These are phyloP conservation scores for Drosophila aldrichi DNA, from an alignment of 2,888 invertebrate genomes.

Conservation along the genomic window DNA sequence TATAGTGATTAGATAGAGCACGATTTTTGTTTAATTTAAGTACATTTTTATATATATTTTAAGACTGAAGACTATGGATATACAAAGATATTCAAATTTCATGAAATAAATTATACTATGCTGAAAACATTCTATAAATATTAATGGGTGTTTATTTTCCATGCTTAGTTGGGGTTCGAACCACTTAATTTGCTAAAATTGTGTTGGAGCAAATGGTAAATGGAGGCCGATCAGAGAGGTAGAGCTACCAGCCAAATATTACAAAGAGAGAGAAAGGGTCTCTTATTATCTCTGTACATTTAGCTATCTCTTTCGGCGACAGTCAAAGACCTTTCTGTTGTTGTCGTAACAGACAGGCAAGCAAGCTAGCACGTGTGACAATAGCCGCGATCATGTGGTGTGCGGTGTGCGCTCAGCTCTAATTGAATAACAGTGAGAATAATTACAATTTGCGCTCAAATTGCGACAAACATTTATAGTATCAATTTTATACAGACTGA, in stretches of 20 bases:
- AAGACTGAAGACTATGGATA: slow-evolving; percentile 47
- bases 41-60: slow-evolving; percentile 38
- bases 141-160: slow-evolving; percentile 32
- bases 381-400: slow-evolving; percentile 57
- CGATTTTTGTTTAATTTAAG: slow-evolving; percentile 38
- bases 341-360: slow-evolving; percentile 3
- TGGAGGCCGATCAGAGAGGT: slow-evolving; percentile 7
- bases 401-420: slow-evolving; percentile 11
- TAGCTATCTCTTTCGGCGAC: slow-evolving; percentile 3
- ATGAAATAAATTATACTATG: slow-evolving; percentile 57
- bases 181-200: background rate
- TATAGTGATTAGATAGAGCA: slow-evolving; percentile 28
- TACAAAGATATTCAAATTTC: slow-evolving; percentile 16
- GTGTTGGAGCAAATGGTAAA: background rate
- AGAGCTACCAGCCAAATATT: slow-evolving; percentile 1
- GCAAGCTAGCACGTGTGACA: slow-evolving; percentile 54
- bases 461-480: slow-evolving; percentile 28
- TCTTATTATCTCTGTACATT: background rate
- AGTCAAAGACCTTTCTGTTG: slow-evolving; percentile 48
- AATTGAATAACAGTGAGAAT: slow-evolving; percentile 35
- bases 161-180: background rate
- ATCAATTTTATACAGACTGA: slow-evolving; percentile 16
- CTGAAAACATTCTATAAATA: slow-evolving; percentile 60
- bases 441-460: slow-evolving; percentile 36
- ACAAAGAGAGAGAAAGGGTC: no score